These are phyloP conservation scores for Leuctra nigra DNA, from an alignment of 2,888 invertebrate genomes.

Conservation along the genomic window DNA sequence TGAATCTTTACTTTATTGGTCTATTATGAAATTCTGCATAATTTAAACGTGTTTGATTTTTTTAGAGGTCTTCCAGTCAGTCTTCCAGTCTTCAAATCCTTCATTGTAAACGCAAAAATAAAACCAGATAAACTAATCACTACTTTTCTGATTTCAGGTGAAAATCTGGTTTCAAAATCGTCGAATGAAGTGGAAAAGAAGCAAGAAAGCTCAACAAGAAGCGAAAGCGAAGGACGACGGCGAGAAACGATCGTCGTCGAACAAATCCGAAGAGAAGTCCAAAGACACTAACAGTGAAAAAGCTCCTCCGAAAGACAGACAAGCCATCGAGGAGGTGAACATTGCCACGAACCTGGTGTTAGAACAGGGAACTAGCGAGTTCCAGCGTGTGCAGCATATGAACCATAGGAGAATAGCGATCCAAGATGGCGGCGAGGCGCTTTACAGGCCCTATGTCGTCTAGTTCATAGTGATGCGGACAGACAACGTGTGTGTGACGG, in stretches of 20 bases:
- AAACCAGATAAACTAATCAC: background rate
- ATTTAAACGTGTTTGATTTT: too few relatives aligned
- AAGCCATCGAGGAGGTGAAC: background rate
- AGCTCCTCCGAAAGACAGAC: background rate
- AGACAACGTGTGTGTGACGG: too few relatives aligned
- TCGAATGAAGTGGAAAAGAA: slow-evolving; percentile 98
- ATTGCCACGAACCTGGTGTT: background rate
- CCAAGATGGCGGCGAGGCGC: slow-evolving; percentile 37
- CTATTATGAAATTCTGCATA: too few relatives aligned
- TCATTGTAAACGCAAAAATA: too few relatives aligned
- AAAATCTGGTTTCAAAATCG: slow-evolving; percentile 99
- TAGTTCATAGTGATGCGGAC: too few relatives aligned
- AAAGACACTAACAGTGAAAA: slow-evolving; percentile 5
- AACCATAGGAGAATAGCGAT: slow-evolving; percentile 23
- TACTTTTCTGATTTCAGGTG: slow-evolving; percentile 54
- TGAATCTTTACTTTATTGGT: too few relatives aligned
- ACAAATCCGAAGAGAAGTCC: background rate
- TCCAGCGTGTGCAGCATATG: slow-evolving; percentile 14
- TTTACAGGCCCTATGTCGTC: slow-evolving; percentile 46
- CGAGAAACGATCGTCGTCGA: slow-evolving; percentile 25
- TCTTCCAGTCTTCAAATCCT: too few relatives aligned
- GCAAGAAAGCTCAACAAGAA: slow-evolving; percentile 92
- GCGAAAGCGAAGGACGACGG: slow-evolving; percentile 43
- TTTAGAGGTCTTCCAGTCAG: too few relatives aligned
- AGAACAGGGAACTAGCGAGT: background rate